phyloP scores from a whole-genome alignment of 64 coral and sea anemone species.

The Acropora yongei region DNA sequence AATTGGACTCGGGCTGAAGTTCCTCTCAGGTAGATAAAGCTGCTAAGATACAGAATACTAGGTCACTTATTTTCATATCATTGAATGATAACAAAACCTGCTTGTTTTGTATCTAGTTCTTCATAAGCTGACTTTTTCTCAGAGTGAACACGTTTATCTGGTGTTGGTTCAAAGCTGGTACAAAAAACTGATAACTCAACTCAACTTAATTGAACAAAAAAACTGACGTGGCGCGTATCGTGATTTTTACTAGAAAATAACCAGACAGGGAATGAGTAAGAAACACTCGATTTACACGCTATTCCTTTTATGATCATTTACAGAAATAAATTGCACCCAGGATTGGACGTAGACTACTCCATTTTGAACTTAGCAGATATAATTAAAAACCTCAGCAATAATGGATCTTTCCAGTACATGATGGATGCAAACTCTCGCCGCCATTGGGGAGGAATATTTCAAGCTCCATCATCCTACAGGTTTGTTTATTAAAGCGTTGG shows the following conservation, averaged over 20 bases:
- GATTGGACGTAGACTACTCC: conserved; percentile 67
- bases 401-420: conserved; percentile 81
- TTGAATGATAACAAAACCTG: no score
- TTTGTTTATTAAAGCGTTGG: not conserved
- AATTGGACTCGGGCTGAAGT: conserved; percentile 76
- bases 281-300: not conserved
- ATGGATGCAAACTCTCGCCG: conserved; percentile 67
- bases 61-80: no score
- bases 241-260: not conserved
- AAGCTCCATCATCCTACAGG: conserved; percentile 75
- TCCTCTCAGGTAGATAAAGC: conserved; percentile 53
- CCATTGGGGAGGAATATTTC: conserved; percentile 84
- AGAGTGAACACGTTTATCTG: no score
- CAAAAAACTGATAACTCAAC: no score
- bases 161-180: no score
- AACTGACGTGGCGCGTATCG: no score
- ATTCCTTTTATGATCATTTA: not conserved
- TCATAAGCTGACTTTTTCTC: no score
- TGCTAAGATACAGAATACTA: no score
- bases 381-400: conserved; percentile 70
- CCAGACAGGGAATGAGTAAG: not conserved
- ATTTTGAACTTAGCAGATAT: conserved; percentile 75
- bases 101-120: no score
- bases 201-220: no score
- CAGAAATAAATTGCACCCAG: conserved; percentile 61